Base-by-base conservation (phyloP, 1,140 invertebrate genomes). In the Cylas formicarius region DNA sequence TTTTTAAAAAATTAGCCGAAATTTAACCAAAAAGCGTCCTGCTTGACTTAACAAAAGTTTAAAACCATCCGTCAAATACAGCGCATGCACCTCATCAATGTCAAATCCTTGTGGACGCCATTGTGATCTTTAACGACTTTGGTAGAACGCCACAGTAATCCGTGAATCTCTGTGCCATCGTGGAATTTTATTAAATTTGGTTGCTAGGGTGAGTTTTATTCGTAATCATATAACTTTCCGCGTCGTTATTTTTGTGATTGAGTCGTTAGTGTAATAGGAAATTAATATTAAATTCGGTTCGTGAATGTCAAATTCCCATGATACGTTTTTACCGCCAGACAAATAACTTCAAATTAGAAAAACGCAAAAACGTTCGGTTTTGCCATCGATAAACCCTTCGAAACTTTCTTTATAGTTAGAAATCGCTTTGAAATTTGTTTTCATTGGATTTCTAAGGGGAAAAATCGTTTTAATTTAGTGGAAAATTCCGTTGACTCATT, bases 61-160 rank as follows among this genome's bases (percentile, higher is more conserved):
- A n/a, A n/a, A n/a, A n/a, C n/a, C n/a, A n/a, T n/a, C n/a, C n/a
- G n/a, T n/a, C n/a, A n/a, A n/a, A n/a, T n/a, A n/a, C n/a, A n/a
- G n/a, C n/a, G n/a, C n/a, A n/a, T n/a, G n/a, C n/a, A n/a, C n/a
- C n/a, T n/a, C n/a, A n/a, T n/a, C 46, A 18, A 13, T 8, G 31
- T 34, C 34, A 33, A 21, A 35, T 31, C 35, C 23, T 51, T 53
- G 53, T 43, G 75, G 75, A 80, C 78, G 81, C 80, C 80, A 83
- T 83, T 82, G 79, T 82, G 78, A 77, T 68, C 80, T 77, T 71
- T 81, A 82, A 77, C 77, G 78, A 78, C 79, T 80, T 75, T 71
- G 61, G 37, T 50, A 59, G 62, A 68, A 66, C 65, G 68, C 66
- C 62, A 74, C 71, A 75, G 73, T 67, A 73, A 79, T 78, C 78